Evolutionary conservation across 2,888 invertebrate species (phyloP).

Genomic region (Cataglyphis cursor): DNA sequence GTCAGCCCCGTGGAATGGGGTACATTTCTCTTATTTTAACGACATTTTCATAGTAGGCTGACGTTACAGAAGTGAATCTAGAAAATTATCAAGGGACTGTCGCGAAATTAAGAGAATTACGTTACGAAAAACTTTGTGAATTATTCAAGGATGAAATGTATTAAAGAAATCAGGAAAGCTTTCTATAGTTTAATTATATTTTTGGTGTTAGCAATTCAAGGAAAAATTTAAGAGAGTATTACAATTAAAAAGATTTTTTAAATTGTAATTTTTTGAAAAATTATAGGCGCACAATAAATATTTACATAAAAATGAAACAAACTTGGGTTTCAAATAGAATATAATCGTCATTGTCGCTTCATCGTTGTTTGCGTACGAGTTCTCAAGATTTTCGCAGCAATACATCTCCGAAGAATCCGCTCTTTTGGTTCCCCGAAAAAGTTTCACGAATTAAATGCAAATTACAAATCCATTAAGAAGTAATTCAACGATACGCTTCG

Average conservation of each 20-base stretch:
- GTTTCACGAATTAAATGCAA: conserved; percentile 38
- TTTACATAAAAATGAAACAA: background rate
- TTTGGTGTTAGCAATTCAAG: background rate
- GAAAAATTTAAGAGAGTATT: background rate
- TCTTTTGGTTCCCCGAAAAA: conserved; percentile 21
- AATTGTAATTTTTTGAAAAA: background rate
- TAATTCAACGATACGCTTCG: conserved; percentile 18
- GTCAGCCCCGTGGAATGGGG: conserved; percentile 1
- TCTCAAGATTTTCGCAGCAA: conserved; percentile 7
- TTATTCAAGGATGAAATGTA: background rate
- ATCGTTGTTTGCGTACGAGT: background rate
- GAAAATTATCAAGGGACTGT: conserved; percentile 8
- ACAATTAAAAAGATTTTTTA: background rate
- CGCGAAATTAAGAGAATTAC: background rate
- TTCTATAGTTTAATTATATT: background rate
- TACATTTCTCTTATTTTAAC: conserved; percentile 63
- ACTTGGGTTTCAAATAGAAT: background rate
- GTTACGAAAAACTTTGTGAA: background rate
- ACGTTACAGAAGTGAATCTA: background rate
- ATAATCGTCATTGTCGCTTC: background rate
- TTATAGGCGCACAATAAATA: background rate
- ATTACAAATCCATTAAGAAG: conserved; percentile 49
- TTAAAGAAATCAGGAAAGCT: background rate
- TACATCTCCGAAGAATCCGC: background rate
- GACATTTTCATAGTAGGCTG: conserved; percentile 71